Percentiles rank a stretch among this genome's conserved stretches.
phyloP scores from a whole-genome alignment of 2,888 invertebrate species.

The Hypsopygia costalis region DNA sequence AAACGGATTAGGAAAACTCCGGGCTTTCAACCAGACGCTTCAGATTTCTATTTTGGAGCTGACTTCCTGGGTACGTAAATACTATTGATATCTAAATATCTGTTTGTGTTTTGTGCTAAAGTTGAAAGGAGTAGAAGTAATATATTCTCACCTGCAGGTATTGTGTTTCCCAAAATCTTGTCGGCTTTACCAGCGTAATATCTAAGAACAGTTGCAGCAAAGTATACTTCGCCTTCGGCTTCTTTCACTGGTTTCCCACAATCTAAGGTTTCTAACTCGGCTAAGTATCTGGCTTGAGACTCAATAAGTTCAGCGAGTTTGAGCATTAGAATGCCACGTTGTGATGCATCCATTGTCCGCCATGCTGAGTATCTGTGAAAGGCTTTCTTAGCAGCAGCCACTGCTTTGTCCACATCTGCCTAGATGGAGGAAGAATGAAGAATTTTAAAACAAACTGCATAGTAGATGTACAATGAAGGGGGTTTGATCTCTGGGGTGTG shows the following conservation, averaged over 20 bases:
- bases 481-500: too few species aligned
- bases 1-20: too few species aligned
- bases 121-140: too few species aligned
- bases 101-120: too few species aligned
- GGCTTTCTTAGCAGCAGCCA: constrained; percentile 88
- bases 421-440: constrained; percentile 32
- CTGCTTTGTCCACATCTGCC: constrained; percentile 91
- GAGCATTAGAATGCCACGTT: constrained; percentile 86
- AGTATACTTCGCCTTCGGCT: constrained; percentile 85
- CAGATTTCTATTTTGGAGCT: too few species aligned
- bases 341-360: constrained; percentile 91
- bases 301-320: constrained; percentile 89
- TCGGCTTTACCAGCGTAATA: constrained; percentile 97
- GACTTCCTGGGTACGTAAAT: too few species aligned
- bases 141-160: constrained; percentile 83
- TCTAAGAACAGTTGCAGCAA: constrained; percentile 83
- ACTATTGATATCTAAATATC: too few species aligned
- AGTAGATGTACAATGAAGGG: too few species aligned
- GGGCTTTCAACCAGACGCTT: too few species aligned
- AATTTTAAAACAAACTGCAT: too few species aligned
- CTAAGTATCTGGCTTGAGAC: constrained; percentile 86
- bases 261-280: constrained; percentile 95
- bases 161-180: constrained; percentile 89
- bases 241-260: constrained; percentile 94
- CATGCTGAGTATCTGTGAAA: constrained; percentile 87